Evolutionary conservation across 1,140 invertebrate species (phyloP), one percentile per base, ranked within the genome.

Genomic region (Calycopis cecrops): DNA sequence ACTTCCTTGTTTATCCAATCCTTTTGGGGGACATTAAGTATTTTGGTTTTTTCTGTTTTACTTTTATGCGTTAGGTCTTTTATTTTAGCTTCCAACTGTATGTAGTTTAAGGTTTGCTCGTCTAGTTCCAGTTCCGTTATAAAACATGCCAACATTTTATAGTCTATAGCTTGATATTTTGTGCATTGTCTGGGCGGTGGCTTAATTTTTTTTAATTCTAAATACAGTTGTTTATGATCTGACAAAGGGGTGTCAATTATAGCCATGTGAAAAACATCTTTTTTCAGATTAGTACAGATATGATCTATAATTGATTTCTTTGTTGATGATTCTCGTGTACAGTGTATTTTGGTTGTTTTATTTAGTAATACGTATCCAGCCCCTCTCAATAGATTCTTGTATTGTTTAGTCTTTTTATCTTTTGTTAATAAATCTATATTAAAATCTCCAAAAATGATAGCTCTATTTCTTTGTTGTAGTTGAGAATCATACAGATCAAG

Each of bases 171-270:
- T 59, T 55, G 44, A 52, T 62, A 62, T n/a, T 62, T 18, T 7
- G 6, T 28, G 9, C 34, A 37, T 33, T 6, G 9, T 33, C 37
- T 59, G 9, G 35, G 18, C 38, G 40, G 37, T 14, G 60, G 48
- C 48, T 62, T 55, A 28, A 14, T 52, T 49, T 62, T 55, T 14
- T 52, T 57, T 10, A 59, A 9, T 56, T 59, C 37, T 4, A 59
- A 35, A 12, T 59, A 63, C 16, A 63, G 48, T 16, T 63, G 61
- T 28, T 59, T 59, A 17, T 63, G 53, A 12, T 63, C 61, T 11
- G 61, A 57, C 12, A 59, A 47, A 12, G 61, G 10, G 1, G 61
- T 56, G 1, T 63, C 37, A 10, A 63, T 47, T 11, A 63, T 18
- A 34, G 61, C 37, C 14, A 63, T 16, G n/a, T 59, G 52, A 47